Conservation (phyloP, 2,888 invertebrate genomes). For the Nezara viridula region DNA sequence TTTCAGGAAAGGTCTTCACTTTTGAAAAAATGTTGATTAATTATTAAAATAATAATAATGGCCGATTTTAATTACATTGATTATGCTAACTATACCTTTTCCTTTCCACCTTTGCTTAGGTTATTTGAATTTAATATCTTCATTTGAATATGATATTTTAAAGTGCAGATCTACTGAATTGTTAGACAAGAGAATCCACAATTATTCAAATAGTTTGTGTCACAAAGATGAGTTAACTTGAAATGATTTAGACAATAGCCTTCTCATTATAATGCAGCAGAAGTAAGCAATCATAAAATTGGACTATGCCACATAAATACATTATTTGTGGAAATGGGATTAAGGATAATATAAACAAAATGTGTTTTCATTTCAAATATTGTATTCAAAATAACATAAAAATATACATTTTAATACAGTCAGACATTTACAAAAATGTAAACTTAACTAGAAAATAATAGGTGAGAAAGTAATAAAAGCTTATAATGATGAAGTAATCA, state of each 20-base stretch:
- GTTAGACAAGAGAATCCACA: background rate
- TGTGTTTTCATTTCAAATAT: conserved; percentile 32
- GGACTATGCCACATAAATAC: conserved; percentile 17
- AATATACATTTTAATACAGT: conserved; percentile 47
- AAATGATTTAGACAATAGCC: background rate
- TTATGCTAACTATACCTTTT: conserved; percentile 24
- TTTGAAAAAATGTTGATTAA: background rate
- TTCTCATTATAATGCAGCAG: background rate
- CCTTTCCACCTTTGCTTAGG: background rate
- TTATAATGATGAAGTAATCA: conserved; percentile 23
- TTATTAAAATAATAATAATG: background rate
- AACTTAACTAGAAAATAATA: conserved; percentile 36
- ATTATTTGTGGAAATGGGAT: background rate
- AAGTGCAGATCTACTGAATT: background rate
- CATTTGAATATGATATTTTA: background rate
- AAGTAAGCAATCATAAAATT: background rate
- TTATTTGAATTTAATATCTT: conserved; percentile 16
- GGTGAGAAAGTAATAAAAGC: background rate
- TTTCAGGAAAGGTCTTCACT: background rate
- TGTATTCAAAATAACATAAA: conserved; percentile 48
- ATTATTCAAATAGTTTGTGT: background rate
- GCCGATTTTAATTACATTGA: background rate
- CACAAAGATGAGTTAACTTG: background rate
- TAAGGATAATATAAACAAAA: conserved; percentile 6
- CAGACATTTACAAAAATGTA: conserved; percentile 41